Conservation (phyloP, 2,888 invertebrate genomes). For the Cheilosia grossa region DNA sequence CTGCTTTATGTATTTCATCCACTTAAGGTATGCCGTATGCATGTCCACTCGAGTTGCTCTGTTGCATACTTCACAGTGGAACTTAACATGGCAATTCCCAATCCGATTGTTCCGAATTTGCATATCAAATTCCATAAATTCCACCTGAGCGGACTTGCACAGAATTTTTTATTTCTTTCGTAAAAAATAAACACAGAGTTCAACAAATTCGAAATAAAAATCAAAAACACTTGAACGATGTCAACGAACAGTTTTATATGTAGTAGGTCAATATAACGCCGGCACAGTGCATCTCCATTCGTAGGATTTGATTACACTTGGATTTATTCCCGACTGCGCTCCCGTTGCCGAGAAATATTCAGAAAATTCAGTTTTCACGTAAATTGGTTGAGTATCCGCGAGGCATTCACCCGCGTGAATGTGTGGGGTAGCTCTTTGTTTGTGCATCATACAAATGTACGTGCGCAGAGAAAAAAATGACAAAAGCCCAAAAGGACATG, state of each 20-base stretch:
- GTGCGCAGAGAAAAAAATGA: not conserved
- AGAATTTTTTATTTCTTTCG: slow-evolving; percentile 34
- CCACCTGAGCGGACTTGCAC: slow-evolving; percentile 45
- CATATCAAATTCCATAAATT: slow-evolving; percentile 66
- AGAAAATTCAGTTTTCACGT: slow-evolving; percentile 21
- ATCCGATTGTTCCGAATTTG: slow-evolving; percentile 58
- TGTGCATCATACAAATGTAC: not conserved
- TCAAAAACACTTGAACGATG: slow-evolving; percentile 30
- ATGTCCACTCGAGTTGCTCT: too few species aligned
- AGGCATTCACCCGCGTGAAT: not conserved
- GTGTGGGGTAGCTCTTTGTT: not conserved
- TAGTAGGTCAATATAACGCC: slow-evolving; percentile 38
- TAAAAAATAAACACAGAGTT: not conserved
- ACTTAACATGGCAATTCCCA: slow-evolving; percentile 58
- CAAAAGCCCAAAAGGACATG: not conserved
- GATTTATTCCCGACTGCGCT: slow-evolving; percentile 8
- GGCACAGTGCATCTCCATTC: not conserved
- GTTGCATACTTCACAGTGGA: slow-evolving; percentile 25
- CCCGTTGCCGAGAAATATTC: not conserved
- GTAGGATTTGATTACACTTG: slow-evolving; percentile 47
- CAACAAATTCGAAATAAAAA: slow-evolving; percentile 16
- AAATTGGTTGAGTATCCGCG: slow-evolving; percentile 19
- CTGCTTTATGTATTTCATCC: too few species aligned
- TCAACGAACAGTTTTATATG: slow-evolving; percentile 19
- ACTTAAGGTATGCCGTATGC: too few species aligned